phyloP scores from a whole-genome alignment of 1,140 invertebrate genomes.

The Bicyclus anynana region DNA sequence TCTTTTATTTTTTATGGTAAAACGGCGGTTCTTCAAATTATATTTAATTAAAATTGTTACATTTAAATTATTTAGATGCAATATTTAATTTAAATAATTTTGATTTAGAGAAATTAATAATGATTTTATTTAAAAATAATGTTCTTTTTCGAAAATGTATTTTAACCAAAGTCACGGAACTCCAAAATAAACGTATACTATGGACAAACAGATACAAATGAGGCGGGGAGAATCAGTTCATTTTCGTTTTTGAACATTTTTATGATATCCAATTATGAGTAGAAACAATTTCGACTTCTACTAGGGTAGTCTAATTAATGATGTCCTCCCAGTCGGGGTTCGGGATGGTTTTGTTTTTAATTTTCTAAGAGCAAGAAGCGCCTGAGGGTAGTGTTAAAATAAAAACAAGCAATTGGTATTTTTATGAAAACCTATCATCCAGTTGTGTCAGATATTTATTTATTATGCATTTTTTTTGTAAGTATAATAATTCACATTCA shows the following conservation, averaged over 20 bases:
- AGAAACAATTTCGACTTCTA: constrained; percentile 52
- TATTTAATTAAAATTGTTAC: no score
- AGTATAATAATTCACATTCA: no score
- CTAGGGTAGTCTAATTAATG: constrained; percentile 69
- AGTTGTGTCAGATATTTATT: no score
- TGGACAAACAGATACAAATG: constrained; percentile 68
- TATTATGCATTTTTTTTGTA: no score
- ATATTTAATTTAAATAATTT: no score
- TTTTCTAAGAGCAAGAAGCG: background rate
- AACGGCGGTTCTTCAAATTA: no score
- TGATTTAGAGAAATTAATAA: no score
- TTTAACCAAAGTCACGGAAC: background rate
- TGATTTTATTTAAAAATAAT: background rate
- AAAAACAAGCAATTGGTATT: background rate
- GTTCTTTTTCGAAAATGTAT: background rate
- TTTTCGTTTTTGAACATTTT: constrained; percentile 64
- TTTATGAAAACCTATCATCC: background rate
- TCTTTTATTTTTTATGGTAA: no score
- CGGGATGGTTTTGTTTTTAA: constrained; percentile 22
- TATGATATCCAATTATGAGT: constrained; percentile 68
- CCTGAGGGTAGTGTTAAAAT: background rate
- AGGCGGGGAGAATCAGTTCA: constrained; percentile 43
- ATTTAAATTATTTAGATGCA: no score
- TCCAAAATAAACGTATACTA: constrained; percentile 40
- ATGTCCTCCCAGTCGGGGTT: constrained; percentile 50